phyloP scores from a whole-genome alignment of 2,888 invertebrate species.

The Laothoe populi region DNA sequence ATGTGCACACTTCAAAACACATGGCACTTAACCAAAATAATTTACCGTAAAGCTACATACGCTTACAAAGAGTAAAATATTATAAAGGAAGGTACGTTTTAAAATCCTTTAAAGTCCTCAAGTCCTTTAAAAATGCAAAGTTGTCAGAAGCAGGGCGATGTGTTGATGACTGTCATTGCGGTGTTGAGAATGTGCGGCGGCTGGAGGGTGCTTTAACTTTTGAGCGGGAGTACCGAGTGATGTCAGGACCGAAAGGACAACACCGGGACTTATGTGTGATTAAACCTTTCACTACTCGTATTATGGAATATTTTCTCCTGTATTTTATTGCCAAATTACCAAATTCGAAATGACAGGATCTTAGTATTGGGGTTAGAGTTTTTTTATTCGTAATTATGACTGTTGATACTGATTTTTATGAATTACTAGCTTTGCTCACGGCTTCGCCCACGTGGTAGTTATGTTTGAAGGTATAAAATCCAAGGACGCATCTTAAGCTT shows the following conservation, averaged over 20 bases:
- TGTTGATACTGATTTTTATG: too few relatives aligned
- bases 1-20: not conserved
- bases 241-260: constrained; percentile 47
- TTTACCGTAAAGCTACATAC: constrained; percentile 10
- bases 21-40: not conserved
- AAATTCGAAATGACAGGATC: constrained; percentile 39
- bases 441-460: too few relatives aligned
- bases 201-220: constrained; percentile 56
- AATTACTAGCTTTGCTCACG: too few relatives aligned
- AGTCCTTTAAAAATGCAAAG: constrained; percentile 53
- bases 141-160: constrained; percentile 45
- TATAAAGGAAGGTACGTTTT: constrained; percentile 42
- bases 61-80: constrained; percentile 48
- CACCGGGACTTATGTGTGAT: constrained; percentile 47
- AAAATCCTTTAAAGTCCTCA: constrained; percentile 58
- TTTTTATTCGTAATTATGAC: not conserved
- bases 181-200: constrained; percentile 46
- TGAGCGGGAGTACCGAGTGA: constrained; percentile 51
- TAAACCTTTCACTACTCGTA: constrained; percentile 55
- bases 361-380: constrained; percentile 21
- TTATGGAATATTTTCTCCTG: constrained; percentile 57
- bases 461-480: too few relatives aligned
- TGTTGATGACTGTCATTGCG: constrained; percentile 61
- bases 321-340: constrained; percentile 41
- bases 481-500: too few relatives aligned